phyloP scores from a whole-genome alignment of 2,113 vertebrate genomes.

The Ictalurus punctatus region DNA sequence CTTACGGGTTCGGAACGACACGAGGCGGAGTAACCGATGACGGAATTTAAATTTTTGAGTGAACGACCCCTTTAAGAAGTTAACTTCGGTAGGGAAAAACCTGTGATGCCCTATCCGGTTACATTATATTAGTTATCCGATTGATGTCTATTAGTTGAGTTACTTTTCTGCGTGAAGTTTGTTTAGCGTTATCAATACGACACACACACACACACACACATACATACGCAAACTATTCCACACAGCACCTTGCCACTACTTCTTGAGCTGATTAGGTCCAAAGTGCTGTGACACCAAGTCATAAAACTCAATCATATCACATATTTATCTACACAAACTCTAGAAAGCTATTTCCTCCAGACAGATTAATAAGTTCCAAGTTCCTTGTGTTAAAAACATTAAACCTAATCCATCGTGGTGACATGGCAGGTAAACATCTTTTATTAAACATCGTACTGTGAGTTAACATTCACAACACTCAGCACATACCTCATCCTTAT shows the following conservation, averaged over 20 bases:
- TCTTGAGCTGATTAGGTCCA: constrained; percentile 19
- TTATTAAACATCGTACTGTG: not conserved
- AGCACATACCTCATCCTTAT: not conserved
- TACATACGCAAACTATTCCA: not conserved
- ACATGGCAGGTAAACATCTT: not conserved
- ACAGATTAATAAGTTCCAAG: not conserved
- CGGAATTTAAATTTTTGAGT: too few species aligned
- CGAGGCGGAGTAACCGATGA: too few species aligned
- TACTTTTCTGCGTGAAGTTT: not conserved
- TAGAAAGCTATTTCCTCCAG: not conserved
- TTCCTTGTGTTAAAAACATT: not conserved
- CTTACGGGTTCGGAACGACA: too few species aligned
- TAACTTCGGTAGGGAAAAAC: not conserved
- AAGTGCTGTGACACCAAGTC: constrained; percentile 23
- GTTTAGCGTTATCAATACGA: not conserved
- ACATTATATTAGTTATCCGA: not conserved
- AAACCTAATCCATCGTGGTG: not conserved
- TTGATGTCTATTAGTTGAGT: not conserved
- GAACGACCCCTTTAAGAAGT: not conserved
- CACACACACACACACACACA: constrained; percentile 15
- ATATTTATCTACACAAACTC: not conserved
- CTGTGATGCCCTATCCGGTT: not conserved
- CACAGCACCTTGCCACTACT: not conserved
- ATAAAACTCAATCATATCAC: constrained; percentile 24
- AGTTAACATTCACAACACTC: not conserved